Evolutionary conservation across 2,888 invertebrate species (phyloP).

Genomic region (Eristalis arbustorum): DNA sequence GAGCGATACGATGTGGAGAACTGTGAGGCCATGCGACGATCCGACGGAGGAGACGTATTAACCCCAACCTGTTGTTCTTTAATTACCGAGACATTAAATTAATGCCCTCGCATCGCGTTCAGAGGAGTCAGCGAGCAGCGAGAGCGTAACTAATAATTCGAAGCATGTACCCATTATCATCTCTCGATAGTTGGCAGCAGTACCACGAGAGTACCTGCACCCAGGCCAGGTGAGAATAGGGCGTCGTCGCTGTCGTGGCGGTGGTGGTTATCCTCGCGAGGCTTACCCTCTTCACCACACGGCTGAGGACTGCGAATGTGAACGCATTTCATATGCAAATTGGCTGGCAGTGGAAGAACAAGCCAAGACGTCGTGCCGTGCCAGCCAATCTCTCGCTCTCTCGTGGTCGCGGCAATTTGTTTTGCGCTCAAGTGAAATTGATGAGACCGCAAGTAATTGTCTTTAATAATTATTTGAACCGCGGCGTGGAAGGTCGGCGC

Average conservation of each 20-base stretch:
- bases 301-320: constrained; percentile 45
- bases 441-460: constrained; percentile 68
- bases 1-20: neutral
- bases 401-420: constrained; percentile 64
- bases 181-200: constrained; percentile 13
- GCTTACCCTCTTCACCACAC: constrained; percentile 4
- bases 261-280: constrained; percentile 48
- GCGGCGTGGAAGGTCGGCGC: constrained; percentile 56
- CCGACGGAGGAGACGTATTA: neutral
- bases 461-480: constrained; percentile 68
- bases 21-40: neutral
- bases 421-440: constrained; percentile 68
- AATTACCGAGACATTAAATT: constrained; percentile 54
- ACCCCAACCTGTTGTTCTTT: constrained; percentile 38
- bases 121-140: constrained; percentile 47
- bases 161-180: constrained; percentile 65
- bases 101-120: constrained; percentile 56
- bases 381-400: constrained; percentile 36
- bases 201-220: neutral
- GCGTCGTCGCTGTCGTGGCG: constrained; percentile 42
- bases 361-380: neutral
- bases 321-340: constrained; percentile 66
- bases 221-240: constrained; percentile 35
- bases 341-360: neutral
- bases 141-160: constrained; percentile 70